These are phyloP conservation scores for Dolichopus griseipennis DNA, from an alignment of 2,888 invertebrate genomes.

Conservation along the genomic window DNA sequence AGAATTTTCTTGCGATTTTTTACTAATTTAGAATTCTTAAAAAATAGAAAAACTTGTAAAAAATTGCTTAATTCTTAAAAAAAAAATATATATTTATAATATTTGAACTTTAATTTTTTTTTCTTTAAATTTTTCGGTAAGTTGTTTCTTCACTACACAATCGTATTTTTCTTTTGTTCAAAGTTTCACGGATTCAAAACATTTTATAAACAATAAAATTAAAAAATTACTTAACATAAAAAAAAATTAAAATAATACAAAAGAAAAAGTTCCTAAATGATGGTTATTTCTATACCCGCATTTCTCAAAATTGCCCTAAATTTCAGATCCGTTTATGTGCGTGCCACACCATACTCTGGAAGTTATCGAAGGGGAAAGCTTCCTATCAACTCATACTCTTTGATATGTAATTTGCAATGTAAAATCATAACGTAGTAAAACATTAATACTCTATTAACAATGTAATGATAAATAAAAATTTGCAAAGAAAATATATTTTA, in stretches of 20 bases:
- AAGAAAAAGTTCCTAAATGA: conserved; percentile 20
- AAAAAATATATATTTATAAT: not conserved
- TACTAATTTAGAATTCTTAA: not conserved
- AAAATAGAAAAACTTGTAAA: not conserved
- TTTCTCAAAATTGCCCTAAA: conserved; percentile 42
- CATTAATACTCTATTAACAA: conserved; percentile 16
- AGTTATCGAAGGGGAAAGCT: conserved; percentile 7
- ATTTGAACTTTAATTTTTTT: not conserved
- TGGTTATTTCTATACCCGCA: conserved; percentile 24
- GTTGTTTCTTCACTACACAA: conserved; percentile 2
- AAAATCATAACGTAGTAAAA: conserved; percentile 16
- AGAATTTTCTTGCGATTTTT: not conserved
- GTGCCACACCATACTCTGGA: conserved; percentile 10
- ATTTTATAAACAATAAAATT: conserved; percentile 28
- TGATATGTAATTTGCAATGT: conserved; percentile 5
- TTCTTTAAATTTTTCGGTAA: not conserved
- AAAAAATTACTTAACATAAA: conserved; percentile 31
- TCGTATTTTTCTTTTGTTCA: conserved; percentile 1
- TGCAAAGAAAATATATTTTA: conserved; percentile 15
- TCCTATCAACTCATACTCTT: conserved; percentile 10
- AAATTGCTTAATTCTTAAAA: not conserved
- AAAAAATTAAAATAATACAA: conserved; percentile 22
- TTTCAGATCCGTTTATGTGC: conserved; percentile 33
- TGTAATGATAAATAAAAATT: conserved; percentile 14
- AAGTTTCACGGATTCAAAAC: conserved; percentile 20